These are phyloP conservation scores for Raillietiella orientalis DNA, from an alignment of 2,888 invertebrate species.

Conservation along the genomic window DNA sequence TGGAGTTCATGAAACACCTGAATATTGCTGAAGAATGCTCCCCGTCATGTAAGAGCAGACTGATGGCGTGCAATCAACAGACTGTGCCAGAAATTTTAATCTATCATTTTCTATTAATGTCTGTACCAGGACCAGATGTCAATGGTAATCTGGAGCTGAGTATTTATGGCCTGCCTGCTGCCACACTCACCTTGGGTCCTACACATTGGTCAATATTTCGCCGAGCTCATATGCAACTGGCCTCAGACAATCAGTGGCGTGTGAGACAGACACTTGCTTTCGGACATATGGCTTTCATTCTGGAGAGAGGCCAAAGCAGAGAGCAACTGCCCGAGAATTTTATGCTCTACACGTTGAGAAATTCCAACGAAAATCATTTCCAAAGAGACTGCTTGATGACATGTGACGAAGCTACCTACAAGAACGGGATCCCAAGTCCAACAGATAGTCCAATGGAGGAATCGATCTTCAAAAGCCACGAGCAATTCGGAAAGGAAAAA, in stretches of 20 bases:
- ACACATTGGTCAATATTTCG: conserved; percentile 33
- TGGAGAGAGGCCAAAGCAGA: conserved; percentile 36
- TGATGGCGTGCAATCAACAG: conserved; percentile 12
- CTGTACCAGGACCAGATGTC: conserved; percentile 20
- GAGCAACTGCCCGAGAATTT: no score
- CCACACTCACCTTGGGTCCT: conserved; percentile 34
- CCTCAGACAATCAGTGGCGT: conserved; percentile 33
- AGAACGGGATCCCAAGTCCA: no score
- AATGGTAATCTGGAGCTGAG: conserved; percentile 29
- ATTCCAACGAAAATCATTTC: no score
- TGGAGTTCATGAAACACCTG: no score
- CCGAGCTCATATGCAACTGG: conserved; percentile 26
- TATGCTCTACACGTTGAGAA: no score
- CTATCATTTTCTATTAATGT: conserved; percentile 33
- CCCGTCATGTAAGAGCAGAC: no score
- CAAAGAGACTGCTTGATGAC: no score
- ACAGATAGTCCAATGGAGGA: no score
- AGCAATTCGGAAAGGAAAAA: no score
- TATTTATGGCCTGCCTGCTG: conserved; percentile 44
- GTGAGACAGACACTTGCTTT: conserved; percentile 37
- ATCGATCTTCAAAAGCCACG: no score
- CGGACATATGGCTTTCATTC: conserved; percentile 32
- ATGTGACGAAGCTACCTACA: no score
- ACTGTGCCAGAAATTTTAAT: conserved; percentile 24
- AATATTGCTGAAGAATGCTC: neutral